Evolutionary conservation across 2,113 vertebrate genomes (phyloP).

Genomic region (human (Homo sapiens)): DNA sequence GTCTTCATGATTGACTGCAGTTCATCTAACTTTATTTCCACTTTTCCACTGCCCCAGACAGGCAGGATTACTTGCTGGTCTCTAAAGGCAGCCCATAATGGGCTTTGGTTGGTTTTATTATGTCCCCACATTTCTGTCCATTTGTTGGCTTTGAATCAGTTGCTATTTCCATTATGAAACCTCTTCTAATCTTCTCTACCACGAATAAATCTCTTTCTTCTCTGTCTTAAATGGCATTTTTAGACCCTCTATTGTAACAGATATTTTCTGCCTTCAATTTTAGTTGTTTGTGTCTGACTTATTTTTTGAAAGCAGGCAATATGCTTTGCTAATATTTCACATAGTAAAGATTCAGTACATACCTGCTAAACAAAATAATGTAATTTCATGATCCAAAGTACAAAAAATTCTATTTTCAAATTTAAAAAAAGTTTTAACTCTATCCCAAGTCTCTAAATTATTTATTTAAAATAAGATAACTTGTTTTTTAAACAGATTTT

Average conservation of each 20-base stretch:
- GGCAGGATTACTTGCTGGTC: neutral
- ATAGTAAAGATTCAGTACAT: neutral
- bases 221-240: neutral
- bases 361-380: neutral
- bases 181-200: neutral
- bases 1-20: neutral
- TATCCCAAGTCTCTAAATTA: neutral
- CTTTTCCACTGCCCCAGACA: neutral
- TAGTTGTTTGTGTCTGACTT: neutral
- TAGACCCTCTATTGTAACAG: neutral
- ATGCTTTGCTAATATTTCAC: neutral
- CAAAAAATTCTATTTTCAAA: neutral
- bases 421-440: neutral
- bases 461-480: neutral
- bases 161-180: conserved; percentile 28
- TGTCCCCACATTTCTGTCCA: neutral
- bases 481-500: neutral
- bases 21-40: neutral
- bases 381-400: neutral
- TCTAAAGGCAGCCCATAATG: neutral
- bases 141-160: neutral
- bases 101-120: neutral
- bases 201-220: conserved; percentile 16
- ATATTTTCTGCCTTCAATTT: neutral
- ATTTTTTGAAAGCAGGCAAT: neutral